A percentile compares a stretch with the other conserved stretches of the same genome.
Conservation (phyloP, 2,113 vertebrate species). For the Gallinago jamesoni region DNA sequence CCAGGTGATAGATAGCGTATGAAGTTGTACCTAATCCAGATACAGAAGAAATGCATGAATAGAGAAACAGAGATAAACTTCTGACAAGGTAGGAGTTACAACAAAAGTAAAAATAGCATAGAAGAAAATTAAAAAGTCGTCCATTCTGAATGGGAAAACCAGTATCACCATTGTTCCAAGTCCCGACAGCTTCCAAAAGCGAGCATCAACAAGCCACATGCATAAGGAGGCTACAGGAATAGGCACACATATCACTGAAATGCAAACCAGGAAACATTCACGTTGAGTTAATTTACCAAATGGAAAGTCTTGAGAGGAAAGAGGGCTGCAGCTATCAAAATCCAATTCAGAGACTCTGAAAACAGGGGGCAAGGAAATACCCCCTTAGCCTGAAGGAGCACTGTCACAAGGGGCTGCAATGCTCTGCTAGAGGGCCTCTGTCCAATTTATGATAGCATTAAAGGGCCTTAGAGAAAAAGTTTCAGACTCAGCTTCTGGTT, state of each 20-base stretch:
- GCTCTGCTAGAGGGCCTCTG: neutral
- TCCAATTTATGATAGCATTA: neutral
- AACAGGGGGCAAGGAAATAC: neutral
- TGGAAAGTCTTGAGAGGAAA: neutral
- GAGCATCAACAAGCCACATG: accelerated
- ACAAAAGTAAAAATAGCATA: neutral
- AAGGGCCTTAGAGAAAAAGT: neutral
- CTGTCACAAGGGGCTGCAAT: neutral
- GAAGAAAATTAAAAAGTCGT: neutral
- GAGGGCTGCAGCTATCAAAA: neutral
- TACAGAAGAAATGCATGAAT: neutral
- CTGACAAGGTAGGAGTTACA: neutral
- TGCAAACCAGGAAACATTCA: neutral
- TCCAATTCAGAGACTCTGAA: neutral
- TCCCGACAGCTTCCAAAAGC: neutral
- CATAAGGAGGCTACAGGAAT: neutral
- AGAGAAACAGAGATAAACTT: neutral
- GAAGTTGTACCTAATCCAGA: neutral
- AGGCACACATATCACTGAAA: neutral
- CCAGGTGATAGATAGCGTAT: neutral
- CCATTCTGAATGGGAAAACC: neutral
- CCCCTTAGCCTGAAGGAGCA: neutral
- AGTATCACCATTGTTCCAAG: neutral
- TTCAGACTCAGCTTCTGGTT: neutral
- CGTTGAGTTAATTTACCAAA: neutral